Base-by-base conservation (phyloP, 1,140 invertebrate genomes). In the Leptinotarsa texana region DNA sequence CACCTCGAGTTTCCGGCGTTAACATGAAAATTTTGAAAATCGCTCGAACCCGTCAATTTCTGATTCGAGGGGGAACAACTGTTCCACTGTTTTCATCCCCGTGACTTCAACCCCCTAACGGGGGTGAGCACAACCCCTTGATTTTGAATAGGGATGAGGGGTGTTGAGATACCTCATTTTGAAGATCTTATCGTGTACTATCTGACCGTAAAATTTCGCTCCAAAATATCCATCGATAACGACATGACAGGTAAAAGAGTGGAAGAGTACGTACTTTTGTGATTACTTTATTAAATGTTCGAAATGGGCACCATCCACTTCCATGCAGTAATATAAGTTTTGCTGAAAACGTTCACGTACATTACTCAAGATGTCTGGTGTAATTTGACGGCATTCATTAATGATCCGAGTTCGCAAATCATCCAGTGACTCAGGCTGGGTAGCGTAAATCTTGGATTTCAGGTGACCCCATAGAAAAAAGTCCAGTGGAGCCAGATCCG, bases 401-500 rank as follows among this genome's bases (percentile, higher is more conserved):
- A 51, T n/a, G 17, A 51, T 51, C 17, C 49, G 13, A 15, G 13
- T 13, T 51, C 49, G 17, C 49, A 51, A 51, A 51, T 51, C 49
- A 15, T 51, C 49, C 17, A 51, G 17, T 15, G 49, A 51, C 17
- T 13, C 49, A 15, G 49, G 49, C 17, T 51, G 49, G 13, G 49
- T 51, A 15, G 13, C 17, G 49, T 51, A 51, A 51, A 51, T 51
- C 17, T 51, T 51, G 49, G 13, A 17, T 63, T 63, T 63, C 63
- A 21, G 18, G 18, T 63, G 18, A 63, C 63, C 63, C 63, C 63
- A 63, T 21, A 63, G 75, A 78, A 85, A 84, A 82, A 84, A 87
- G 79, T 87, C 84, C 22, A 83, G 72, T 57, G 81, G 83, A 13
- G 78, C 83, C 57, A 87, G 75, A 79, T 87, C 85, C 1, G 63